phyloP scores from a whole-genome alignment of 2,888 invertebrate genomes.

The Cataglyphis albicans region DNA sequence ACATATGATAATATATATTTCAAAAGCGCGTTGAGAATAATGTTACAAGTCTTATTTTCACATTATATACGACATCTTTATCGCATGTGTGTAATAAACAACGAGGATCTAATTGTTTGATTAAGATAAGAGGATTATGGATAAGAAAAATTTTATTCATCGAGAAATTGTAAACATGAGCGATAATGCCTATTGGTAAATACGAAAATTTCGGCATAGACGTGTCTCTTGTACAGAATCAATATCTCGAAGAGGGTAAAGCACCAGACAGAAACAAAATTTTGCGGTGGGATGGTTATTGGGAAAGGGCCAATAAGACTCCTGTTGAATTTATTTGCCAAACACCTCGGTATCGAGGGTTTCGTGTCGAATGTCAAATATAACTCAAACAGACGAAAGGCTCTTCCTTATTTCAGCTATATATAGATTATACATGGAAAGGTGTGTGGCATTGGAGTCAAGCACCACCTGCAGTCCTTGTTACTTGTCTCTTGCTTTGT shows the following conservation, averaged over 20 bases:
- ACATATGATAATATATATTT: background rate
- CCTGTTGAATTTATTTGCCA: conserved; percentile 72
- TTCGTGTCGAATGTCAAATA: conserved; percentile 65
- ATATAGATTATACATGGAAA: conserved; percentile 2
- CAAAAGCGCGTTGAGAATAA: background rate
- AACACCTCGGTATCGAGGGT: conserved; percentile 65
- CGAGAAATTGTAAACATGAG: conserved; percentile 1
- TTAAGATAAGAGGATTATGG: background rate
- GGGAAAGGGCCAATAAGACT: conserved; percentile 70
- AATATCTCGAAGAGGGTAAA: conserved; percentile 54
- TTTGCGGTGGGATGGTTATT: conserved; percentile 62
- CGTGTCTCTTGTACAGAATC: conserved; percentile 48
- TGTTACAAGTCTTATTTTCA: background rate
- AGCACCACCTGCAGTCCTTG: background rate
- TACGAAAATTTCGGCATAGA: conserved; percentile 49
- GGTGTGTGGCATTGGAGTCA: background rate
- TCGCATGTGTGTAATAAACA: background rate
- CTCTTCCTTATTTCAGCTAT: conserved; percentile 53
- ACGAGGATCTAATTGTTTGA: background rate
- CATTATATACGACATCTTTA: background rate
- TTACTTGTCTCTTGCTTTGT: background rate
- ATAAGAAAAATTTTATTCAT: background rate
- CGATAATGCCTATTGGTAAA: conserved; percentile 46
- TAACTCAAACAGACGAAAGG: conserved; percentile 58
- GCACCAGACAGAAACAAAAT: conserved; percentile 64